These are phyloP conservation scores for Tragelaphus oryx DNA, from an alignment of 2,797 vertebrate species.

Conservation along the genomic window DNA sequence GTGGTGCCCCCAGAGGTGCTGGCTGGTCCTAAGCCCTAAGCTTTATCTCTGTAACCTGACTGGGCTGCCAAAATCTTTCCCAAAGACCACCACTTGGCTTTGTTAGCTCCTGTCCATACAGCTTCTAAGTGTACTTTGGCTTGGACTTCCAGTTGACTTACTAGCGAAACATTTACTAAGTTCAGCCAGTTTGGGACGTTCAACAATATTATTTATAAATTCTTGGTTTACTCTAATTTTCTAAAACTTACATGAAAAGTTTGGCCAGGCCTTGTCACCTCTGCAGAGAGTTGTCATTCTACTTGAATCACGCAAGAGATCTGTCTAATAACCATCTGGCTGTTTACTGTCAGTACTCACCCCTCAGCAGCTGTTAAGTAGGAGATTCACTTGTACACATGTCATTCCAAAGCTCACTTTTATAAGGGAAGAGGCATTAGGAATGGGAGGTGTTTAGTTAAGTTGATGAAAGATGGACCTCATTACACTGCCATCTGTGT, in stretches of 20 bases:
- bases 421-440: neutral
- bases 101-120: neutral
- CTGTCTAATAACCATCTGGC: neutral
- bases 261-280: neutral
- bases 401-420: conserved; percentile 30
- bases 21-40: neutral
- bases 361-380: conserved; percentile 11
- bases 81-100: neutral
- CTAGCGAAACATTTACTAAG: neutral
- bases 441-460: conserved; percentile 19
- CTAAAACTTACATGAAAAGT: neutral
- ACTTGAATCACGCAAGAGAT: neutral
- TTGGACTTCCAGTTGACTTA: neutral
- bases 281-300: neutral
- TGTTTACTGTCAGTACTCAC: neutral
- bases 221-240: neutral
- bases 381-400: neutral
- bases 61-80: neutral
- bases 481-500: conserved; percentile 55
- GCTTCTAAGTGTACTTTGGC: neutral
- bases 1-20: neutral
- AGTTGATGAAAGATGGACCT: conserved; percentile 57
- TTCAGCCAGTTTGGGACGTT: neutral
- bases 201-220: neutral
- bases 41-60: neutral